Base-by-base conservation (phyloP, 2,797 vertebrate genomes). In the Poeciliopsis paucimaculata region DNA sequence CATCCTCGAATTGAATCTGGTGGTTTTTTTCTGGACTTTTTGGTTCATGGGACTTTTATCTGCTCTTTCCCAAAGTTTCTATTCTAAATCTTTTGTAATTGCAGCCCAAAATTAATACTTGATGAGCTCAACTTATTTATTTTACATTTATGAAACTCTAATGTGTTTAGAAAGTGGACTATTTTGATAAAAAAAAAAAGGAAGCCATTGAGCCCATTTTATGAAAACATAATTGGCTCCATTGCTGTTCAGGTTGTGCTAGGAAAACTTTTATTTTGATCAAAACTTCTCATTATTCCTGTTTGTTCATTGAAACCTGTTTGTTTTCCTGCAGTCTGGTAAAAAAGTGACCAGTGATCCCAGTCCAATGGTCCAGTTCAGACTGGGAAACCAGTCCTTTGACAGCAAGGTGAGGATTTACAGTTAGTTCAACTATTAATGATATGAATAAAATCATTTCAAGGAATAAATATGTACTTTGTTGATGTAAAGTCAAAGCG, bases 321-420 rank as follows among this genome's bases (percentile, higher is more conserved):
- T 77, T 84, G 7, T 39, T 76, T 51, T 57, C 86, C 85, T 93
- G 28, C 93, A 99, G 98, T 96, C 96, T 8, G 97, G 96, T 82
- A 99, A 98, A 94, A 99, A 98, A 87, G 95, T 98, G 84, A 97
- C 95, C 94, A 98, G 97, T 83, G 97, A 96, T 72, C 98, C 98
- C 75, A 98, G 95, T 86, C 98, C 98, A 0, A 95, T 96, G 15
- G 98, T 99, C 89, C 95, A 97, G 89, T 96, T 99, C 92, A 97
- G 91, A 15, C 95, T 99, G 60, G 98, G 98, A 83, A 97, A 98
- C 93, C 97, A 94, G 75, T 96, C 95, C 2, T 95, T 90, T 2
- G 96, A 98, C 43, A 99, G 98, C 93, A 99, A 99, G 97, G 98
- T 99, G 89, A 96, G 96, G 43, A 26, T 46, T 3, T 6, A 26